Conservation (phyloP, 2,113 vertebrate genomes). For the Trogon surrucura region DNA sequence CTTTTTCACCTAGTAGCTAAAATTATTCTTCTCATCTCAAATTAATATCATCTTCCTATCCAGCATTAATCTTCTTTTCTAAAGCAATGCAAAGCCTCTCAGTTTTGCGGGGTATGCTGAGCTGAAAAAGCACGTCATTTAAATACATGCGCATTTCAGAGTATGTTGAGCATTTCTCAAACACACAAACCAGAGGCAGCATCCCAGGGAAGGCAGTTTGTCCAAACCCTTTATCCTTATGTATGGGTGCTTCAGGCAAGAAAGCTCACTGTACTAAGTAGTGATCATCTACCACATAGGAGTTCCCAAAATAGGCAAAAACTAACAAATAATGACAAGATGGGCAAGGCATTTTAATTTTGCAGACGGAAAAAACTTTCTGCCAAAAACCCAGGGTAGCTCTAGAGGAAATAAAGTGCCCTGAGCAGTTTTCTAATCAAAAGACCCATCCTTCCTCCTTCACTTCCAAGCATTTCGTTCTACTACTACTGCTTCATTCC, state of each 20-base stretch:
- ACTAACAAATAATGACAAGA: constrained; percentile 28
- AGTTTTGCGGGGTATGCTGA: neutral
- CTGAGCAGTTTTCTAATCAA: neutral
- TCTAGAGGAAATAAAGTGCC: neutral
- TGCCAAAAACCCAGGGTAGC: neutral
- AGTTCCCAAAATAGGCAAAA: neutral
- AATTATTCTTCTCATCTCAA: constrained; percentile 52
- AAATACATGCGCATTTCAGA: neutral
- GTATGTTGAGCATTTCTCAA: neutral
- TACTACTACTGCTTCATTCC: neutral
- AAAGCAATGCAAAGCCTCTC: constrained; percentile 23
- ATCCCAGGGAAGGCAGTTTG: neutral
- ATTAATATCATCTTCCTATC: constrained; percentile 26
- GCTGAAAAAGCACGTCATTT: neutral
- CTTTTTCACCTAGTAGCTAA: constrained; percentile 50
- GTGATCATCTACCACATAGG: neutral
- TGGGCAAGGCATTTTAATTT: neutral
- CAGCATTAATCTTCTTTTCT: constrained; percentile 40
- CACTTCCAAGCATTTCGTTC: neutral
- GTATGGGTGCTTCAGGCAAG: neutral
- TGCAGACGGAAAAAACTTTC: neutral
- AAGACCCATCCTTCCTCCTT: neutral
- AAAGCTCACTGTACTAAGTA: neutral
- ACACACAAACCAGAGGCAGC: neutral
- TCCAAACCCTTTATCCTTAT: neutral